A percentile compares a stretch with the other conserved stretches of the same genome.
These are phyloP conservation scores for Chelon auratus DNA, from an alignment of 2,797 vertebrate species.

Conservation along the genomic window DNA sequence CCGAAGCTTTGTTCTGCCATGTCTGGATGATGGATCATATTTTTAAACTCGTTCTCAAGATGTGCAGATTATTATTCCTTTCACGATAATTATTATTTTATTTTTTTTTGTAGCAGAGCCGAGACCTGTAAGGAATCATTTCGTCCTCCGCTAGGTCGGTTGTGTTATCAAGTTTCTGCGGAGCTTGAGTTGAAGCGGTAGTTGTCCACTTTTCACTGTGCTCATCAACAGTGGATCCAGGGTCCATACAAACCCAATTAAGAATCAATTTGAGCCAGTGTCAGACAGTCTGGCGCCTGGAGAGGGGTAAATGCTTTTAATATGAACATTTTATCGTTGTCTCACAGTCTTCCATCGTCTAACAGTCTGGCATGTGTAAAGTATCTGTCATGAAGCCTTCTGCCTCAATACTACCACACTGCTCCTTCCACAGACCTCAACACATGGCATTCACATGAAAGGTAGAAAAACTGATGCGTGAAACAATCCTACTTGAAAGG, in stretches of 20 bases:
- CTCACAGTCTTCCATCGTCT: constrained; percentile 82
- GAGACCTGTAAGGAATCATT: constrained; percentile 54
- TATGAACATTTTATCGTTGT: constrained; percentile 86
- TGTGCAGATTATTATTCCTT: constrained; percentile 70
- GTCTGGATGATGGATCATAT: constrained; percentile 82
- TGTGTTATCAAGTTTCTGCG: constrained; percentile 77
- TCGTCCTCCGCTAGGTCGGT: constrained; percentile 48
- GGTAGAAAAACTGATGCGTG: constrained; percentile 62
- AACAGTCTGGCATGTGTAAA: constrained; percentile 82
- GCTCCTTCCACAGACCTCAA: constrained; percentile 52
- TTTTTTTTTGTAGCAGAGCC: constrained; percentile 31
- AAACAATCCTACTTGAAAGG: constrained; percentile 65
- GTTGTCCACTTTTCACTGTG: constrained; percentile 78
- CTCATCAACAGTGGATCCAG: constrained; percentile 83
- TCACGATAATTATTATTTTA: constrained; percentile 60
- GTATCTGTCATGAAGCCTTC: constrained; percentile 80
- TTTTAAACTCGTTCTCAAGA: constrained; percentile 77
- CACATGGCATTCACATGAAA: constrained; percentile 75
- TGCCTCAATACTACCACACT: constrained; percentile 57
- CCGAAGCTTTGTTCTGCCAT: constrained; percentile 81
- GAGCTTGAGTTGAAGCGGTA: constrained; percentile 62
- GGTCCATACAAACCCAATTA: constrained; percentile 89
- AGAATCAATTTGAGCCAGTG: constrained; percentile 88
- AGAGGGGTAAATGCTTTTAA: constrained; percentile 87
- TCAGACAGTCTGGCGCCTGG: constrained; percentile 87